Base-by-base conservation (phyloP, 2,113 vertebrate species). In the Danionella cerebrum region DNA sequence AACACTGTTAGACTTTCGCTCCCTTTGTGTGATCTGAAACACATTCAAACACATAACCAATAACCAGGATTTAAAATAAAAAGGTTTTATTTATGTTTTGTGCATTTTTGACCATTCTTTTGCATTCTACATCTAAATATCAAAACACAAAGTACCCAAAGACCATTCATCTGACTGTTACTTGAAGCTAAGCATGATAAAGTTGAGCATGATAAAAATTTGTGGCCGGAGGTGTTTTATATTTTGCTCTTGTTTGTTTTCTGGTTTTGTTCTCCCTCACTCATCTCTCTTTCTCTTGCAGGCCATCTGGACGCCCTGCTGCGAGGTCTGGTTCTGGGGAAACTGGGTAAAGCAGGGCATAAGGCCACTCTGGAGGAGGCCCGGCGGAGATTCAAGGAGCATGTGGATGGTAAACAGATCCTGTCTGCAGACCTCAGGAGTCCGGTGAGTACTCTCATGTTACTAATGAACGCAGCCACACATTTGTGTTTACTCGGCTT, bases 341-440 rank as follows among this genome's bases (percentile, higher is more conserved):
- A 96, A 72, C 84, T 99, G 55, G 96, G 96, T 0, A 99, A 98
- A 78, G 92, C 96, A 0, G 96, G 96, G 65, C 94, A 99, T 85
- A 94, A 93, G 76, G 89, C 91, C 52, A 98, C 96, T 0, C 50
- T 99, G 80, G 96, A 98, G 59, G 96, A 99, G 87, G 96, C 96
- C 3, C 84, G 94, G 3, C 90, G 92, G 68, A 89, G 96, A 29
- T 99, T 99, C 88, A 95, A 89, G 78, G 96, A 99, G 13, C 96
- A 99, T 0, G 91, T 96, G 81, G 96, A 98, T 41, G 94, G 92
- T 14, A 97, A 92, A 45, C 88, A 90, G 38, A 18, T 83, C 51
- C 88, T 99, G 31, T 91, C 91, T 0, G 96, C 96, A 10, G 96
- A 99, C 76, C 91, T 99, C 66, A 88, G 95, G 82, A 98, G 95